Conservation (phyloP, 2,888 invertebrate genomes). For the Epistrophe eligans region DNA sequence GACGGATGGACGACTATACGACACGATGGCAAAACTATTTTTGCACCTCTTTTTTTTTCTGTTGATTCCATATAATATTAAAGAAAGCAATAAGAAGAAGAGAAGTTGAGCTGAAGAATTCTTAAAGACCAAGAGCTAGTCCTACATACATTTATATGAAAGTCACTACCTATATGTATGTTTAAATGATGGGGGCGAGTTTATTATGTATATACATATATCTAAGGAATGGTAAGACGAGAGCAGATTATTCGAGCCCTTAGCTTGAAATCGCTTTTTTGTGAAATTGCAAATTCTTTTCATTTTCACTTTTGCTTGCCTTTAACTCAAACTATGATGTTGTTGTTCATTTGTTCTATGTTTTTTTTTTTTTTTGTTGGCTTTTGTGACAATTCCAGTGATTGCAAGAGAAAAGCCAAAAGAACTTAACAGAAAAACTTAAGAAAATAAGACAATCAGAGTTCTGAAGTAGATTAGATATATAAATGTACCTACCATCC, state of each 20-base stretch:
- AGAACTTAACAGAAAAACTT: slow-evolving; percentile 30
- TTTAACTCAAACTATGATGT: background rate
- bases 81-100: background rate
- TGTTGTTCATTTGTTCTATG: slow-evolving; percentile 12
- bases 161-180: slow-evolving; percentile 32
- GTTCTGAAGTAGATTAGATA: slow-evolving; percentile 12
- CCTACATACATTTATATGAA: slow-evolving; percentile 1
- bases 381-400: slow-evolving; percentile 38
- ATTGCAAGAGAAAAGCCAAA: slow-evolving; percentile 51
- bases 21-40: slow-evolving; percentile 25
- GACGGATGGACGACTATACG: background rate
- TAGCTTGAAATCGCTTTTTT: slow-evolving; percentile 60
- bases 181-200: slow-evolving; percentile 46
- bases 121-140: slow-evolving; percentile 3
- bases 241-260: slow-evolving; percentile 47
- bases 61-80: background rate
- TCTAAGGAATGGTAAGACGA: slow-evolving; percentile 1
- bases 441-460: slow-evolving; percentile 15
- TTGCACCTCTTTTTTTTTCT: background rate
- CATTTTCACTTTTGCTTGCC: slow-evolving; percentile 14
- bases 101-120: background rate
- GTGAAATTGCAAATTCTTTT: slow-evolving; percentile 61
- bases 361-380: slow-evolving; percentile 7
- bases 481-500: too few species aligned
- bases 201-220: background rate